Percentiles rank a stretch among this genome's conserved stretches.
Conservation (phyloP, 2,113 vertebrate species). For the Irena cyanogastra region DNA sequence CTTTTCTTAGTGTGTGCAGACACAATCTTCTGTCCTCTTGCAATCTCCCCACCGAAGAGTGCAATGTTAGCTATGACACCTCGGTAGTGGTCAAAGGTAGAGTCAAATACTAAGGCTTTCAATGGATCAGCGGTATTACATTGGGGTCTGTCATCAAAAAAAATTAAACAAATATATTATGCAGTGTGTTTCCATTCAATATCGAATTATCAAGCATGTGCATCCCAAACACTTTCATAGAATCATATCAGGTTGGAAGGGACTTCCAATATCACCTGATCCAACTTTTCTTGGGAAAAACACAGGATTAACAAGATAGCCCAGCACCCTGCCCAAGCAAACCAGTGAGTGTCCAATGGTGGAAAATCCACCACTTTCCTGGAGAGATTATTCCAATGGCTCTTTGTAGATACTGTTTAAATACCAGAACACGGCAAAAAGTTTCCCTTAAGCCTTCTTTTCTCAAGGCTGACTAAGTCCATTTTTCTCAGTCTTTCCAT, state of each 20-base stretch:
- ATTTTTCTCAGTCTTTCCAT: not conserved
- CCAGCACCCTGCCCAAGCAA: not conserved
- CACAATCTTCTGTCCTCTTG: constrained; percentile 84
- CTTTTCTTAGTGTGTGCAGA: constrained; percentile 84
- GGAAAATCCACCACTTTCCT: not conserved
- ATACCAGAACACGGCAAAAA: not conserved
- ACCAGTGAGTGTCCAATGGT: rapidly evolving
- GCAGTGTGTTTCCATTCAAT: not conserved
- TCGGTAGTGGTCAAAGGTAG: constrained; percentile 91
- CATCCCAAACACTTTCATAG: not conserved
- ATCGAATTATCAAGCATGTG: not conserved
- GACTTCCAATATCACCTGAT: not conserved
- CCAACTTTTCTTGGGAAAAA: not conserved
- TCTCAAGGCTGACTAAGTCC: not conserved
- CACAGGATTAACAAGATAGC: not conserved
- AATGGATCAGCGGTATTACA: constrained; percentile 73
- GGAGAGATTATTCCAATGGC: not conserved
- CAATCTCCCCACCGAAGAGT: constrained; percentile 83
- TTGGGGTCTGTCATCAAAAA: constrained; percentile 71
- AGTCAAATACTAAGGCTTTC: constrained; percentile 93
- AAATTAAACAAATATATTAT: not conserved
- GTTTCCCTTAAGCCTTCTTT: not conserved
- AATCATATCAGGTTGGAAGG: not conserved
- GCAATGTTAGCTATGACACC: constrained; percentile 90
- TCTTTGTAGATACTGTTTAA: not conserved